Evolutionary conservation across 2,888 invertebrate species (phyloP), one percentile per base, ranked within the genome.

Genomic region (Aproaerema taeniolella): DNA sequence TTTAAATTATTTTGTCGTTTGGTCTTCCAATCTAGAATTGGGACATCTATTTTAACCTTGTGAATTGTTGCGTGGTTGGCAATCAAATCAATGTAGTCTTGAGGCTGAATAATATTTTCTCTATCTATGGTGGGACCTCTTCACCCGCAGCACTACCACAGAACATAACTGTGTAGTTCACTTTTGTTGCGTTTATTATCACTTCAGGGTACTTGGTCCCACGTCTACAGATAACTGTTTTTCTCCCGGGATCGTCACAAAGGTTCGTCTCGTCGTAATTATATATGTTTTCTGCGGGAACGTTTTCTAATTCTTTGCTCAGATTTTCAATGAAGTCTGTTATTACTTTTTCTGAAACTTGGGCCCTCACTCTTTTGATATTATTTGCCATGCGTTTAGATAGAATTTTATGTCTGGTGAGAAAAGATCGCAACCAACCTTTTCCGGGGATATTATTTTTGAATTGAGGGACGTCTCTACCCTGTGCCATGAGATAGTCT

Each of bases 291-390:
- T 17, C 16, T 2, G 33, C 4, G 7, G 33, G 33, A 6, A 33
- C 20, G 20, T 17, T 33, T 10, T 33, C 33, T 3, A 33, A n/a
- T 13, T 33, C 33, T 11, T n/a, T 2, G 1, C 8, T 31, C 11
- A 13, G 13, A 17, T 25, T 24, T 20, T 26, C 17, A n/a, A 26
- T 36, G 46, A 48, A 50, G 45, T 44, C 32, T 39, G n/a, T n/a
- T n/a, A n/a, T n/a, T n/a, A n/a, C n/a, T n/a, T n/a, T n/a, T n/a
- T n/a, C n/a, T n/a, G n/a, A n/a, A n/a, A n/a, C n/a, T n/a, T n/a
- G n/a, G n/a, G n/a, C n/a, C n/a, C n/a, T n/a, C n/a, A n/a, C n/a
- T n/a, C n/a, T n/a, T n/a, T n/a, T n/a, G n/a, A n/a, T n/a, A n/a
- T n/a, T n/a, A n/a, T n/a, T n/a, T n/a, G n/a, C n/a, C n/a, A n/a